These are phyloP conservation scores for Pangasianodon gigas DNA, from an alignment of 2,113 vertebrate species.

Conservation along the genomic window DNA sequence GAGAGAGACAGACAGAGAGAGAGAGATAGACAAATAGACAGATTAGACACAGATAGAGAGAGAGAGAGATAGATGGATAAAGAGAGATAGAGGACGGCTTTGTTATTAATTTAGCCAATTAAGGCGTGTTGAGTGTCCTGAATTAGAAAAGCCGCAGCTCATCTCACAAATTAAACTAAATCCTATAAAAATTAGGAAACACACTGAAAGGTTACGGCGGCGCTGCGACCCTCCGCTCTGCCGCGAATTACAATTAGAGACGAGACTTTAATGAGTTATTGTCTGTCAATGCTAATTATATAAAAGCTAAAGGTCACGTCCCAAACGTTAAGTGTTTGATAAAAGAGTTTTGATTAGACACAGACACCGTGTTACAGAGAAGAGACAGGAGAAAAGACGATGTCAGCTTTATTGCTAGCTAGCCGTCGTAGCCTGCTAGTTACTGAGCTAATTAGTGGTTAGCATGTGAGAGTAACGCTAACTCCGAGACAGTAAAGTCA, in stretches of 20 bases:
- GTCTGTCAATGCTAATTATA: constrained; percentile 58
- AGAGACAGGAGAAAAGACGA: background rate
- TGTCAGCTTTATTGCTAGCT: background rate
- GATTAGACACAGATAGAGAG: background rate
- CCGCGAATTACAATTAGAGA: constrained; percentile 63
- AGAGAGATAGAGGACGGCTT: background rate
- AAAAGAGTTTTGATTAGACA: constrained; percentile 6
- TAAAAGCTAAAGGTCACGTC: constrained; percentile 12
- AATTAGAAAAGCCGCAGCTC: constrained; percentile 65
- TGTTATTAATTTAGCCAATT: constrained; percentile 83
- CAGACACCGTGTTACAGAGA: background rate
- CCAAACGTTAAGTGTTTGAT: background rate
- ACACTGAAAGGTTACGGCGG: constrained; percentile 67
- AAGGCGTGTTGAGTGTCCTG: constrained; percentile 74
- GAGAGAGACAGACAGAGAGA: background rate
- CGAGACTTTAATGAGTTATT: constrained; percentile 61
- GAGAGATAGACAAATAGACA: background rate
- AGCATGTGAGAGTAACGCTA: background rate
- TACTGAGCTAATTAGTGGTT: background rate
- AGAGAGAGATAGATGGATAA: background rate
- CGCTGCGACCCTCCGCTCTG: constrained; percentile 58
- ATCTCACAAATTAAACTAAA: constrained; percentile 60
- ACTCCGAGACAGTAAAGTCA: background rate
- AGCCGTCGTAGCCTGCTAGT: background rate
- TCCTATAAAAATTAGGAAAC: constrained; percentile 63